Conservation (phyloP, 2,797 vertebrate species). For the Naso thynnoides region DNA sequence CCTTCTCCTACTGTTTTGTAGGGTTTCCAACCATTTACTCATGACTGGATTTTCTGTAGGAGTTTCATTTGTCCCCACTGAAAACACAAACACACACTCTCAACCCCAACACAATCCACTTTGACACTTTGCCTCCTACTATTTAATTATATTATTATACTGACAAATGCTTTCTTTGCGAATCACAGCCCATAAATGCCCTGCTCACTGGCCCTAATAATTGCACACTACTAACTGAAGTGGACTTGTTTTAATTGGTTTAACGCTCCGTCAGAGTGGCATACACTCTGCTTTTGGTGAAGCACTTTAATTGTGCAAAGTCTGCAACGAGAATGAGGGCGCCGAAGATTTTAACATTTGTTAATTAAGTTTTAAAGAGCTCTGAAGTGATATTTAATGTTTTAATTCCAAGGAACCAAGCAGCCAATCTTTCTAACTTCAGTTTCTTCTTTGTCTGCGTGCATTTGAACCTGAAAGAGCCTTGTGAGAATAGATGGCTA, state of each 20-base stretch:
- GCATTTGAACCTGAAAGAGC: background rate
- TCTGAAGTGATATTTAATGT: slow-evolving; percentile 1
- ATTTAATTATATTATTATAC: slow-evolving; percentile 41
- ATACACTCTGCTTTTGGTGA: background rate
- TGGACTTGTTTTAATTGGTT: slow-evolving; percentile 36
- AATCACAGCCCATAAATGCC: slow-evolving; percentile 21
- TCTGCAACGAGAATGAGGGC: background rate
- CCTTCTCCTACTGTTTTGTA: background rate
- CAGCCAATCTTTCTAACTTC: background rate
- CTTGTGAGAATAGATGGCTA: background rate
- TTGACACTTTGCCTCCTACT: background rate
- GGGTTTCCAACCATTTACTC: slow-evolving; percentile 10
- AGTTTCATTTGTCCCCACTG: background rate
- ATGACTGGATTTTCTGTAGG: no score
- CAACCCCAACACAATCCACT: slow-evolving; percentile 3
- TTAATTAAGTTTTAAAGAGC: slow-evolving; percentile 7
- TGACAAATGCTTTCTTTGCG: slow-evolving; percentile 35
- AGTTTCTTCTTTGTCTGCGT: background rate
- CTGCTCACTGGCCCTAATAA: slow-evolving; percentile 24
- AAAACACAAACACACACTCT: slow-evolving; percentile 1
- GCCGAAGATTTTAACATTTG: background rate
- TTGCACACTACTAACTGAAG: slow-evolving; percentile 32
- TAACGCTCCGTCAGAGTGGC: background rate
- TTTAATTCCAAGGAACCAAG: background rate
- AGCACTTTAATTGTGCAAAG: background rate